Conservation (phyloP, 2,888 invertebrate species). For the Odontomyia ornata region DNA sequence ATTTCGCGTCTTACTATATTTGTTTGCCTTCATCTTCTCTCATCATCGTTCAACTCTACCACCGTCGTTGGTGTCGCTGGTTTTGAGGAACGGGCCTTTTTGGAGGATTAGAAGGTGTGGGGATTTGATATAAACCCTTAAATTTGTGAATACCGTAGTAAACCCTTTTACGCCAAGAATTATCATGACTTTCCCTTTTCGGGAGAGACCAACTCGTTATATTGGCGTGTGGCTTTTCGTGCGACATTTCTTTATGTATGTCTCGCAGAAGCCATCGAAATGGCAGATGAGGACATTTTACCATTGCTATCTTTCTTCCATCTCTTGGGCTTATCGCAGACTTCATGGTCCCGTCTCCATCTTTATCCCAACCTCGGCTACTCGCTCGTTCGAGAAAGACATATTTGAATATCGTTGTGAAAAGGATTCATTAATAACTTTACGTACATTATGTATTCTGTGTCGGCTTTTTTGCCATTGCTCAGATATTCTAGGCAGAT, state of each 20-base stretch:
- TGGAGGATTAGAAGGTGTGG: not conserved
- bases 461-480: conserved; percentile 45
- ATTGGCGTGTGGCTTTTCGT: conserved; percentile 43
- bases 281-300: conserved; percentile 10
- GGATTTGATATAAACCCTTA: conserved; percentile 39
- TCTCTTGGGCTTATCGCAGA: too few species aligned
- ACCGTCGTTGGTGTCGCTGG: not conserved
- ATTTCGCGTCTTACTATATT: conserved; percentile 46
- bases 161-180: conserved; percentile 44
- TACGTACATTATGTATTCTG: conserved; percentile 41
- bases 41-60: not conserved
- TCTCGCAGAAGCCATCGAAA: conserved; percentile 5
- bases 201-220: conserved; percentile 33
- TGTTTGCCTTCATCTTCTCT: conserved; percentile 35
- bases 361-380: not conserved
- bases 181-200: conserved; percentile 40
- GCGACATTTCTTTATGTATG: conserved; percentile 38
- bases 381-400: conserved; percentile 13
- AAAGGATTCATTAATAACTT: conserved; percentile 49
- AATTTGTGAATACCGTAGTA: conserved; percentile 19
- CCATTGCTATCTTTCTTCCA: not conserved
- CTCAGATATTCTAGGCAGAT: conserved; percentile 1
- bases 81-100: not conserved
- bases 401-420: conserved; percentile 33
- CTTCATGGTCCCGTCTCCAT: not conserved